Conservation (phyloP, 2,888 invertebrate genomes). For the Parthenolecanium corni region DNA sequence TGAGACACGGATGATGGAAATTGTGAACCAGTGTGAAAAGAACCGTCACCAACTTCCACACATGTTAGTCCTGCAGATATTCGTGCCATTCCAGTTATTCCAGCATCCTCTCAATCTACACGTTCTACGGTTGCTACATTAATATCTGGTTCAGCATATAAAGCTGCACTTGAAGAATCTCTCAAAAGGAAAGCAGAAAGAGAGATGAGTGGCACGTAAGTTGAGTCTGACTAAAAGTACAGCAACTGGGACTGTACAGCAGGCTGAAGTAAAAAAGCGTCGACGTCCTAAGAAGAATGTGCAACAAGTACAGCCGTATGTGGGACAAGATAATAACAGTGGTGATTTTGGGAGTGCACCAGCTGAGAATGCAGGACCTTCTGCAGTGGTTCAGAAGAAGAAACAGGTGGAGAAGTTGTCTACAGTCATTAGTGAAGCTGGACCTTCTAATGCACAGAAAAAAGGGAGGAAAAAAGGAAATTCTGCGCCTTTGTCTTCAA, state of each 20-base stretch:
- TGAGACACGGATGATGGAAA: not conserved
- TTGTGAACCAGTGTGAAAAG: constrained; percentile 1
- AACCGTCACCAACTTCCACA: not conserved
- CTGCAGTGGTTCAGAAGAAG: constrained; percentile 1
- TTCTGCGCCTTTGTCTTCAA: not conserved
- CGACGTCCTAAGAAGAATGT: constrained; percentile 2
- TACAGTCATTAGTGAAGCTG: not conserved
- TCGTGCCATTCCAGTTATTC: constrained; percentile 4
- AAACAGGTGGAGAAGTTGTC: constrained; percentile 1
- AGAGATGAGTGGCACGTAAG: not conserved
- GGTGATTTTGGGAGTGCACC: not conserved
- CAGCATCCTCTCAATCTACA: constrained; percentile 4
- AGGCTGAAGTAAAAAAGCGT: not conserved
- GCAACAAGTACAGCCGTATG: not conserved
- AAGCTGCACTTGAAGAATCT: constrained; percentile 3
- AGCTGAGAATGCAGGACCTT: not conserved
- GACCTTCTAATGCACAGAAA: not conserved
- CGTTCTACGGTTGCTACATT: constrained; percentile 1
- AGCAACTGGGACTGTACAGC: constrained; percentile 4
- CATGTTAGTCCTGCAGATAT: not conserved
- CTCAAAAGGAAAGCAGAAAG: constrained; percentile 2
- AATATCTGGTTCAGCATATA: not conserved
- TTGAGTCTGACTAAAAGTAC: constrained; percentile 1
- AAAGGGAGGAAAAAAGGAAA: not conserved
- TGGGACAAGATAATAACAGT: constrained; percentile 2